phyloP scores from a whole-genome alignment of 30 jellyfish, hydroid and myxozoan species.

The Hydra vulgaris region DNA sequence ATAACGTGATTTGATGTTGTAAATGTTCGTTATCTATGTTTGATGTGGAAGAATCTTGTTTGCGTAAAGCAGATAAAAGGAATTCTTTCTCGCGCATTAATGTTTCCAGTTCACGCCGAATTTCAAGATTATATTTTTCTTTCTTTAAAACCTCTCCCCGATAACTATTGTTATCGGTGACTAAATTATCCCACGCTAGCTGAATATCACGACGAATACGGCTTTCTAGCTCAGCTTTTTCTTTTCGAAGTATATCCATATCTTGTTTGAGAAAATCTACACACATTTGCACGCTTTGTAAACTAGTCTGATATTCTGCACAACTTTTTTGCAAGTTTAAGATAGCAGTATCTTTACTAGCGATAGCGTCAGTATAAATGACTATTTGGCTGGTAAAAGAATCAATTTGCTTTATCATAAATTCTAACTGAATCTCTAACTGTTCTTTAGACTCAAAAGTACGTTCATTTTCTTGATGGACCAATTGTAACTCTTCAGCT shows the following conservation, averaged over 20 bases:
- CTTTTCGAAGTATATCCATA: constrained; percentile 18
- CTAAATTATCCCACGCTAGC: constrained; percentile 20
- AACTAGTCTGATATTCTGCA: background rate
- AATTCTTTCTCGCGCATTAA: constrained; percentile 29
- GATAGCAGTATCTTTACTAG: constrained; percentile 1
- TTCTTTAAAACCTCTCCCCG: constrained; percentile 18
- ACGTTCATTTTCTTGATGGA: background rate
- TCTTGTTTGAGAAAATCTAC: constrained; percentile 3
- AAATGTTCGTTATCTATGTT: constrained; percentile 12
- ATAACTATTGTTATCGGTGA: background rate
- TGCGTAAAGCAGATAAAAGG: constrained; percentile 30
- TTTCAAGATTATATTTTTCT: constrained; percentile 14
- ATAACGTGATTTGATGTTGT: constrained; percentile 23
- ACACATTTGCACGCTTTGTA: background rate
- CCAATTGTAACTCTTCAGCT: background rate
- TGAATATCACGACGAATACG: constrained; percentile 18
- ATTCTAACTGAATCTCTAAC: background rate
- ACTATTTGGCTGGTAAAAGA: background rate
- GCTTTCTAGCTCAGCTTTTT: constrained; percentile 41
- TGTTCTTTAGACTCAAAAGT: background rate
- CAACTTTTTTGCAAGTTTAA: background rate
- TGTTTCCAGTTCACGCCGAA: constrained; percentile 32
- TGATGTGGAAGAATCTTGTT: constrained; percentile 11
- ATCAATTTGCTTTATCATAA: constrained; percentile 1
- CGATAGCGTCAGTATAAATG: background rate